Conservation (phyloP, 1,140 invertebrate genomes). For the Apis laboriosa region DNA sequence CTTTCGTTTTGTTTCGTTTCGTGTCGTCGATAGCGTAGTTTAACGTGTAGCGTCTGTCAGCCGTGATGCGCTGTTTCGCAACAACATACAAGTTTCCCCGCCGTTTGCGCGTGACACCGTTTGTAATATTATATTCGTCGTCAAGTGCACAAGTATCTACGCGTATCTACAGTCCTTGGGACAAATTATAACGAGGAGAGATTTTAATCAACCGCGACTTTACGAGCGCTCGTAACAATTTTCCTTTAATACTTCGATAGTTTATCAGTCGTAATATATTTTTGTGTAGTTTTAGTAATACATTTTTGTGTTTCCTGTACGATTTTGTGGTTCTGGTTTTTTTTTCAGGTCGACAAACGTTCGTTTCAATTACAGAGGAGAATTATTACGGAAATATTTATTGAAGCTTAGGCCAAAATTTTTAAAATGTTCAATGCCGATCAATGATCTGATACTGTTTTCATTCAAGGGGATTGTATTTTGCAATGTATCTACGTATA, state of each 20-base stretch:
- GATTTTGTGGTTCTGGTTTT: no score
- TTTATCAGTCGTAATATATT: neutral
- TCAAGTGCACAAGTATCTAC: conserved; percentile 3
- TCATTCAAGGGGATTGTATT: no score
- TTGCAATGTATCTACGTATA: no score
- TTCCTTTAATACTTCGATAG: neutral
- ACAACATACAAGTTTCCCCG: neutral
- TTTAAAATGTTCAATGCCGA: no score
- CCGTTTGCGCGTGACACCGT: conserved; percentile 47
- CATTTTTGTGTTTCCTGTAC: no score
- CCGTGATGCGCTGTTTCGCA: conserved; percentile 19
- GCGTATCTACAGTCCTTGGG: neutral
- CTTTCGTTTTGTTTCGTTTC: conserved; percentile 1
- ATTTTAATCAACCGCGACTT: neutral
- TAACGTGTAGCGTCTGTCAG: neutral
- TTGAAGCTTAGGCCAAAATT: no score
- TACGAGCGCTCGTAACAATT: neutral
- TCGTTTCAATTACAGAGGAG: no score
- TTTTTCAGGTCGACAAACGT: no score
- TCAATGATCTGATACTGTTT: no score
- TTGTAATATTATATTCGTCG: conserved; percentile 21
- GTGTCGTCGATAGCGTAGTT: neutral
- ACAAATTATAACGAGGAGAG: neutral
- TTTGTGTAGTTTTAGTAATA: no score
- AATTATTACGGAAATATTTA: no score